Conservation (phyloP, 2,113 vertebrate species). For the Eira barbara region DNA sequence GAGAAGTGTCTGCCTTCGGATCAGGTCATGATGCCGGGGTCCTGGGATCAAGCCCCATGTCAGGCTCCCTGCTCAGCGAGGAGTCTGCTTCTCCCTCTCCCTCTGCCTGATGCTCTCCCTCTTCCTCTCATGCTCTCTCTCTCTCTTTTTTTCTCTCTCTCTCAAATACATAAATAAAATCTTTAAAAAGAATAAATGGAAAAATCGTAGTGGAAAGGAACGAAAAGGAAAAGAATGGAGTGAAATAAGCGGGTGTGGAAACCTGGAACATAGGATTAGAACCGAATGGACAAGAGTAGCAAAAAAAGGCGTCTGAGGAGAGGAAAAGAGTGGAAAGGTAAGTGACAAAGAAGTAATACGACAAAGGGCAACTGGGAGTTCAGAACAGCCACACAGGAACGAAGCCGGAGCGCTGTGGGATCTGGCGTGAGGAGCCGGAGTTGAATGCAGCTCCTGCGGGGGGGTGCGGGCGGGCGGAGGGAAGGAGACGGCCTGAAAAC, state of each 20-base stretch:
- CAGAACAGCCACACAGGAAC: neutral
- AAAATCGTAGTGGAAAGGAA: neutral
- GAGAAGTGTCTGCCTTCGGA: neutral
- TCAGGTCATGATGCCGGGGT: neutral
- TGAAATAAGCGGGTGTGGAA: neutral
- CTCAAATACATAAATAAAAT: neutral
- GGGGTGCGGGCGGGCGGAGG: no score
- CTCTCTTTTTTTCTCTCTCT: neutral
- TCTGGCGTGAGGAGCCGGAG: neutral
- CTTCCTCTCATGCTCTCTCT: neutral
- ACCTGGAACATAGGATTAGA: neutral
- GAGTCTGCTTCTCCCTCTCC: neutral
- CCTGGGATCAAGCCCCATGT: neutral
- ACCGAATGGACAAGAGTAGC: no score
- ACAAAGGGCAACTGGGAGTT: neutral
- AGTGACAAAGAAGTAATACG: neutral
- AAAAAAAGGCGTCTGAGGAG: neutral
- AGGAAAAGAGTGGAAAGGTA: neutral
- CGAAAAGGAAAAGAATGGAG: neutral
- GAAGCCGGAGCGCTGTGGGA: neutral
- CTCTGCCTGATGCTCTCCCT: neutral
- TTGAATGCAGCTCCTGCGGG: neutral
- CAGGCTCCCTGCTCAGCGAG: neutral
- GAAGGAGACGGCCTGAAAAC: neutral
- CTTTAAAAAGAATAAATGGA: neutral